phyloP scores from a whole-genome alignment of 2,888 invertebrate species.

The Druceiella hillmani region DNA sequence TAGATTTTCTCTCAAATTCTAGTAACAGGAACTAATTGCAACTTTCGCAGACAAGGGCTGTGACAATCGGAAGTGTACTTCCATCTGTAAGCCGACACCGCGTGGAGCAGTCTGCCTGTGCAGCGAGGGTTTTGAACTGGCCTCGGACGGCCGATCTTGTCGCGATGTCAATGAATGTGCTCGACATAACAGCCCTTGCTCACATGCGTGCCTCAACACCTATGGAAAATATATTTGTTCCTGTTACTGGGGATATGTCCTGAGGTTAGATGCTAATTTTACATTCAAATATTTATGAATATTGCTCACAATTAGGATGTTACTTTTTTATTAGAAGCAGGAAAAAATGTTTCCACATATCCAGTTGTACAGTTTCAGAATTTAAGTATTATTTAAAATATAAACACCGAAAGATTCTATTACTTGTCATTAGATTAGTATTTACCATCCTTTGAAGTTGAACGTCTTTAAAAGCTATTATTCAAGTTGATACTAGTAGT shows the following conservation, averaged over 20 bases:
- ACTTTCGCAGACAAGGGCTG: slow-evolving; percentile 41
- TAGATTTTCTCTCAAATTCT: neutral
- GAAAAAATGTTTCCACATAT: too few species aligned
- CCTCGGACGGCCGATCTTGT: slow-evolving; percentile 51
- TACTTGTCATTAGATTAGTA: too few species aligned
- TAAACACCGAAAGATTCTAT: too few species aligned
- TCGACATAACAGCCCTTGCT: slow-evolving; percentile 48
- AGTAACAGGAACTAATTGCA: neutral
- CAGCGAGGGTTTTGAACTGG: slow-evolving; percentile 50
- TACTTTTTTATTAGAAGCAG: too few species aligned
- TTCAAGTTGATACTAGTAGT: too few species aligned
- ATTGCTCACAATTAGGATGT: neutral
- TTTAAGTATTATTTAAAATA: too few species aligned
- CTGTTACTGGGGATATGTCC: slow-evolving; percentile 54
- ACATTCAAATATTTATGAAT: slow-evolving; percentile 2
- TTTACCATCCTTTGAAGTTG: too few species aligned
- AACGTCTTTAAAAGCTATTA: too few species aligned
- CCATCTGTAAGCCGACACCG: slow-evolving; percentile 59
- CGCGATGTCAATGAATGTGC: slow-evolving; percentile 69
- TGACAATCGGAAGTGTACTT: slow-evolving; percentile 44
- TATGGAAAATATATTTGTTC: slow-evolving; percentile 53
- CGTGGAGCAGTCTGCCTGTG: slow-evolving; percentile 63
- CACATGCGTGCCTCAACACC: slow-evolving; percentile 58
- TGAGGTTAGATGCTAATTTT: slow-evolving; percentile 36
- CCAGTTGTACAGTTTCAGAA: too few species aligned